Conservation (phyloP, 1,140 invertebrate genomes). For the Heterodera carotae region DNA sequence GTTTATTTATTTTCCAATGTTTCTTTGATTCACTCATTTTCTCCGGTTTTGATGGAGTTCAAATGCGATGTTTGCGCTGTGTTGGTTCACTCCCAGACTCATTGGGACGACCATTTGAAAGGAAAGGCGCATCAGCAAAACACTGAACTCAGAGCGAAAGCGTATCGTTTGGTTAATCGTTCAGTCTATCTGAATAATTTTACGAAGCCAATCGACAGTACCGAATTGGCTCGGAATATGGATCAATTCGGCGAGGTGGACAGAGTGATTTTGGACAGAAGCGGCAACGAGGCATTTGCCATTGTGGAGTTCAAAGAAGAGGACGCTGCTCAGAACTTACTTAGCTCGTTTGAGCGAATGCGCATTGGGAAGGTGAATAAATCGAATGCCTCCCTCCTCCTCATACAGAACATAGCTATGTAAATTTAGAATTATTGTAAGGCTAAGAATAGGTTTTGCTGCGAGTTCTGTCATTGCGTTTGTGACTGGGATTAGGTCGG, state of each 20-base stretch:
- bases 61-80: slow-evolving; percentile 35
- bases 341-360: slow-evolving; percentile 23
- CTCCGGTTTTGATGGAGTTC: slow-evolving; percentile 28
- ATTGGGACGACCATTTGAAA: slow-evolving; percentile 28
- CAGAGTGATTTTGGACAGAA: slow-evolving; percentile 37
- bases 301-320: slow-evolving; percentile 41
- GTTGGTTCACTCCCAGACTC: slow-evolving; percentile 13
- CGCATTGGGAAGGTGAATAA: slow-evolving; percentile 32
- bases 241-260: slow-evolving; percentile 36
- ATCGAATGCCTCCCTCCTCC: too few relatives aligned
- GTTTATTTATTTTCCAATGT: slow-evolving; percentile 2
- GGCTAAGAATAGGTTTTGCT: too few relatives aligned
- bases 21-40: slow-evolving; percentile 12
- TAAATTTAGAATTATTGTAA: too few relatives aligned
- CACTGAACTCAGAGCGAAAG: slow-evolving; percentile 1
- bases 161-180: slow-evolving; percentile 19
- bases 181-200: slow-evolving; percentile 47
- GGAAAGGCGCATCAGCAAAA: slow-evolving; percentile 30
- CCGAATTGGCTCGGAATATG: slow-evolving; percentile 20
- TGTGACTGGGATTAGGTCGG: not conserved
- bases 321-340: slow-evolving; percentile 20
- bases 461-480: too few relatives aligned
- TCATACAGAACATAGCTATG: too few relatives aligned
- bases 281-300: slow-evolving; percentile 31
- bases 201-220: slow-evolving; percentile 4